A percentile compares a stretch with the other conserved stretches of the same genome.
Conservation (phyloP, 2,113 vertebrate species). For the Todiramphus chloris region DNA sequence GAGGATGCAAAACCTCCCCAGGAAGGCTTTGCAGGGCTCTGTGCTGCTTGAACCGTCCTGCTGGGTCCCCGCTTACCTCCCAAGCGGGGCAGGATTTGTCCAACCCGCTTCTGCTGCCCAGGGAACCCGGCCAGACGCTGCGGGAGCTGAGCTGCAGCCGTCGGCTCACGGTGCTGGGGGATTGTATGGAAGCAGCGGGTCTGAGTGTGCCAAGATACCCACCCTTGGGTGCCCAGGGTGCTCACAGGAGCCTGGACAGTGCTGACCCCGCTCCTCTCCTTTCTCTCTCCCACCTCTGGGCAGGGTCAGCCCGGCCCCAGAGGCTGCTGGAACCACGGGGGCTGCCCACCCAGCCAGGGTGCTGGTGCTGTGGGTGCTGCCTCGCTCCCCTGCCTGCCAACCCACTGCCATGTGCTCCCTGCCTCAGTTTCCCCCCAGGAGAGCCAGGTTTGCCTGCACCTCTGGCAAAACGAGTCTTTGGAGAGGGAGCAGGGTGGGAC, state of each 20-base stretch:
- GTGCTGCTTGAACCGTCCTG: neutral
- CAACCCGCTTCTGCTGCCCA: rapidly evolving
- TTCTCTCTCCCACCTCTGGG: neutral
- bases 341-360: neutral
- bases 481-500: neutral
- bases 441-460: neutral
- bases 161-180: rapidly evolving
- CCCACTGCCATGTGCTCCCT: rapidly evolving
- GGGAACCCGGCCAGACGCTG: neutral
- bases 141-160: rapidly evolving
- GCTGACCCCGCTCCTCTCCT: rapidly evolving
- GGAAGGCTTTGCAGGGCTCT: neutral
- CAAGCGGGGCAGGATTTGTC: neutral
- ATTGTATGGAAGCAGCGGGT: rapidly evolving
- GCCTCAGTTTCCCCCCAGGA: neutral
- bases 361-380: neutral
- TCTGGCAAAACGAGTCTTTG: neutral
- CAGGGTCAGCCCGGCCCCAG: rapidly evolving
- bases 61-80: neutral
- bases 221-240: rapidly evolving
- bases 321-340: neutral
- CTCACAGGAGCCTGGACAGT: neutral
- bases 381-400: neutral
- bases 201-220: neutral
- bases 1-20: neutral